Conservation (phyloP, 2,797 vertebrate genomes). For the Danio aesculapii region DNA sequence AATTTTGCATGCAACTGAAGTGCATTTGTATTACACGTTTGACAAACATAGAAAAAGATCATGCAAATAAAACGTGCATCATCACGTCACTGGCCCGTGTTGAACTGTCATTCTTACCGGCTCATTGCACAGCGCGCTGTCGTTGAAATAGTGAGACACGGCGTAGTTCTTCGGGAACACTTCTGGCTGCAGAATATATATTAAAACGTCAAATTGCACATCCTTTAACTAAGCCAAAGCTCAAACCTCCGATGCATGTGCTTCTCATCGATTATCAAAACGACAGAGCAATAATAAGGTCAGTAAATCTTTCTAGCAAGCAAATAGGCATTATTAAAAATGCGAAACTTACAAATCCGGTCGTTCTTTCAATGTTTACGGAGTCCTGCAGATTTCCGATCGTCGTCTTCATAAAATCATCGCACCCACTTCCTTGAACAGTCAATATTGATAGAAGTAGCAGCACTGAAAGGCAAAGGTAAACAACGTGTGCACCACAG, state of each 20-base stretch:
- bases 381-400: constrained; percentile 72
- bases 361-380: constrained; percentile 69
- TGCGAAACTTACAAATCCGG: constrained; percentile 79
- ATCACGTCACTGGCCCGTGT: not conserved
- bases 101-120: constrained; percentile 71
- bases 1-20: not conserved
- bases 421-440: constrained; percentile 78
- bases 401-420: constrained; percentile 64
- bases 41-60: not conserved
- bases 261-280: constrained; percentile 1
- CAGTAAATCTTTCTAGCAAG: not conserved
- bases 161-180: constrained; percentile 82
- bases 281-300: not conserved
- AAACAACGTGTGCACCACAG: constrained; percentile 58
- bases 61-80: not conserved
- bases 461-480: constrained; percentile 69
- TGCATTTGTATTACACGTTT: not conserved
- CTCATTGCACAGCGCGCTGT: constrained; percentile 74
- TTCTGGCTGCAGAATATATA: constrained; percentile 67
- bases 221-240: not conserved
- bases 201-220: not conserved
- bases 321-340: not conserved
- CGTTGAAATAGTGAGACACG: constrained; percentile 76
- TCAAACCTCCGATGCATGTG: not conserved
- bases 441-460: constrained; percentile 78